Conservation (phyloP, 23 tunicate species). For the Phallusia fumigata region DNA sequence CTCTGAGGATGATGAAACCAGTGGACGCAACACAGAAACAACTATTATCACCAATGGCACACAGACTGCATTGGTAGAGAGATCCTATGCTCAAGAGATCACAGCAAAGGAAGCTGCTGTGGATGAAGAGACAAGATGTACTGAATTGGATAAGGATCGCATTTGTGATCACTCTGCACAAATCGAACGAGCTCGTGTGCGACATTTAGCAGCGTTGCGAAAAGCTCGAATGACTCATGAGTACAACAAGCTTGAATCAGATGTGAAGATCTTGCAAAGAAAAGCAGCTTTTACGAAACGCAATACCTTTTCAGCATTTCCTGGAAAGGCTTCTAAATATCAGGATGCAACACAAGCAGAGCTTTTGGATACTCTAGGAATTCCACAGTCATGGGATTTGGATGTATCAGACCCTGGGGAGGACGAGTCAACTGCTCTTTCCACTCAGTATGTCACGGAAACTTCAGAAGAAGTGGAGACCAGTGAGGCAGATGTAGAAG, state of each 20-base stretch:
- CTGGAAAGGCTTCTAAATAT: background rate
- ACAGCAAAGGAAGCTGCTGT: constrained; percentile 34
- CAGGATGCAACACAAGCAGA: background rate
- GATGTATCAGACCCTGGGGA: background rate
- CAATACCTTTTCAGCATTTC: background rate
- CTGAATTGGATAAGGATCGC: background rate
- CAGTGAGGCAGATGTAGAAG: background rate
- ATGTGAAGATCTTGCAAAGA: constrained; percentile 25
- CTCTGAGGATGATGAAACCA: background rate
- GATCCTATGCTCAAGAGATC: constrained; percentile 21
- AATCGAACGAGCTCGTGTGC: constrained; percentile 35
- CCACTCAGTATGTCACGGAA: background rate
- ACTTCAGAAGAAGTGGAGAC: background rate
- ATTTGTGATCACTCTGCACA: constrained; percentile 14
- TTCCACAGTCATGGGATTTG: background rate
- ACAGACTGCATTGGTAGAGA: constrained; percentile 10
- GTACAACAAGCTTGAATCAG: constrained; percentile 30
- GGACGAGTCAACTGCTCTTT: background rate
- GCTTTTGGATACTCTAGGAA: background rate
- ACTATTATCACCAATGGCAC: constrained; percentile 13
- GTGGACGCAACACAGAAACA: background rate
- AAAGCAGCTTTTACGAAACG: constrained; percentile 34
- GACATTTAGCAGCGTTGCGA: constrained; percentile 45
- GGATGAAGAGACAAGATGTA: constrained; percentile 25
- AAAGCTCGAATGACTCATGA: constrained; percentile 52